A percentile compares a stretch with the other conserved stretches of the same genome.
Conservation (phyloP, 1,140 invertebrate genomes). For the Drosophila carrolli region DNA sequence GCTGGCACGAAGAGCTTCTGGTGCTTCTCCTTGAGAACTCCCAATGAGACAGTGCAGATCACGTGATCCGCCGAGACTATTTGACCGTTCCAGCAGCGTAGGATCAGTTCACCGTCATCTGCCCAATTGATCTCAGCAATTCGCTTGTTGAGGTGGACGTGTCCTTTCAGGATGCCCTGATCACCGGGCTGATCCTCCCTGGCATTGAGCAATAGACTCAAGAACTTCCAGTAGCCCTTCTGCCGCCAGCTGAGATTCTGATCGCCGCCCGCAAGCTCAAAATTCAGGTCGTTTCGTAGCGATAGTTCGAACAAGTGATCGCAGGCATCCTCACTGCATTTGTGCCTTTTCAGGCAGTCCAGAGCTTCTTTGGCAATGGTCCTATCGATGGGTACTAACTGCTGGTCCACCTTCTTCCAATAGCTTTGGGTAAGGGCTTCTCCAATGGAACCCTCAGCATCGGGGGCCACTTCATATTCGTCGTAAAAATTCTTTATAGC, state of each 20-base stretch:
- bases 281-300: slow-evolving; percentile 85
- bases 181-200: slow-evolving; percentile 25
- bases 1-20: slow-evolving; percentile 87
- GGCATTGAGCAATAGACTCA: slow-evolving; percentile 86
- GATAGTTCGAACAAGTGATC: slow-evolving; percentile 88
- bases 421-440: slow-evolving; percentile 84
- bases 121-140: slow-evolving; percentile 86
- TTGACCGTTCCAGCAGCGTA: slow-evolving; percentile 87
- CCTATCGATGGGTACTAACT: slow-evolving; percentile 28
- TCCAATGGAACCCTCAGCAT: slow-evolving; percentile 84
- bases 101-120: slow-evolving; percentile 42
- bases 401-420: slow-evolving; percentile 48
- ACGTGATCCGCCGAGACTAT: slow-evolving; percentile 87
- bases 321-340: slow-evolving; percentile 86
- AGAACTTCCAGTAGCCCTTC: slow-evolving; percentile 86
- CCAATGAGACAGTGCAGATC: slow-evolving; percentile 89
- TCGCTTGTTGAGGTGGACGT: slow-evolving; percentile 85
- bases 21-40: slow-evolving; percentile 88
- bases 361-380: slow-evolving; percentile 84
- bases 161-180: slow-evolving; percentile 61
- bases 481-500: slow-evolving; percentile 36
- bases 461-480: slow-evolving; percentile 21
- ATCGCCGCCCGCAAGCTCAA: slow-evolving; percentile 86
- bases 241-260: slow-evolving; percentile 87
- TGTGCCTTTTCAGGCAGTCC: slow-evolving; percentile 83